Percentiles rank a stretch among this genome's conserved stretches.
Evolutionary conservation across 2,113 vertebrate genomes (phyloP).

Genomic region (Physeter macrocephalus): DNA sequence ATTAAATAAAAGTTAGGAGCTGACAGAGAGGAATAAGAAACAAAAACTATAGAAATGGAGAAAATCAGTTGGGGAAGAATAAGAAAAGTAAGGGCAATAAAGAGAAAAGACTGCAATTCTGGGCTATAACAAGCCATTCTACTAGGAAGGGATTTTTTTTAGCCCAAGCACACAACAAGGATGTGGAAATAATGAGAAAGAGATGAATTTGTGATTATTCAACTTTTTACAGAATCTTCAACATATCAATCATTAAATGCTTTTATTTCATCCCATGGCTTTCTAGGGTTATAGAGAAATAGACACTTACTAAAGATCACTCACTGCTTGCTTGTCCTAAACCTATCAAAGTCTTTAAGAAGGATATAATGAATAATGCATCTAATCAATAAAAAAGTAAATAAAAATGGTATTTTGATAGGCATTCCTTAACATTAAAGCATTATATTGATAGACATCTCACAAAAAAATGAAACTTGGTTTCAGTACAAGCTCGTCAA

Average conservation of each 20-base stretch:
- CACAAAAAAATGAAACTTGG: background rate
- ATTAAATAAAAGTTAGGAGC: constrained; percentile 29
- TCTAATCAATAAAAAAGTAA: constrained; percentile 1
- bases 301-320: constrained; percentile 22
- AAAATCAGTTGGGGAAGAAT: background rate
- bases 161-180: background rate
- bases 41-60: background rate
- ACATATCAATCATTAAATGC: background rate
- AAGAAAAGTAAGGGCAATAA: background rate
- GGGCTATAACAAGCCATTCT: background rate
- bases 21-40: background rate
- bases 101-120: background rate
- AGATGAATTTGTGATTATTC: background rate
- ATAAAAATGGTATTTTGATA: background rate
- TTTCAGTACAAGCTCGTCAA: background rate
- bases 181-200: background rate
- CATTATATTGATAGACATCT: background rate
- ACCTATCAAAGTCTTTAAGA: background rate
- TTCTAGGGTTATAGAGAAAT: constrained; percentile 8
- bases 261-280: constrained; percentile 15
- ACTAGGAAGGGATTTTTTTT: background rate
- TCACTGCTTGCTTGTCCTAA: background rate
- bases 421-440: background rate
- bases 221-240: constrained; percentile 6
- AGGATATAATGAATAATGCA: background rate